These are phyloP conservation scores for Sebastes schlegelii DNA, from an alignment of 2,113 vertebrate species.

Conservation along the genomic window DNA sequence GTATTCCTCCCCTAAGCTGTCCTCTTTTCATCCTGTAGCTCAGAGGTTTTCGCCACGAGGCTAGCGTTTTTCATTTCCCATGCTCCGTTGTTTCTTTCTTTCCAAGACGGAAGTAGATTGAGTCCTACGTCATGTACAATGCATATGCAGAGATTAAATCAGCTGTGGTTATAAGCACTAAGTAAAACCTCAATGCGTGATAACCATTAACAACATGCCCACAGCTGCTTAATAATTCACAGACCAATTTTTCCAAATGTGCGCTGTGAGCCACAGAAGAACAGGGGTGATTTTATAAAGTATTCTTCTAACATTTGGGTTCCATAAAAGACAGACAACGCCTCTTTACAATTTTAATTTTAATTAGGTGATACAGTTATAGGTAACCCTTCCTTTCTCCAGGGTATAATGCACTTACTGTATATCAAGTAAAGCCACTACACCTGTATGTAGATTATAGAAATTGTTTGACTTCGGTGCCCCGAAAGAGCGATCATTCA, in stretches of 20 bases:
- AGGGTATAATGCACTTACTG: conserved; percentile 7
- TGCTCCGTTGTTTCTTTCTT: conserved; percentile 22
- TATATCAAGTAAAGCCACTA: conserved; percentile 7
- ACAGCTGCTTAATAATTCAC: conserved; percentile 66
- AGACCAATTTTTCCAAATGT: conserved; percentile 48
- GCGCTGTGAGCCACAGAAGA: conserved; percentile 26
- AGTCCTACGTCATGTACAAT: conserved; percentile 39
- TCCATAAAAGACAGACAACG: conserved; percentile 30
- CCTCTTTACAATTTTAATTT: conserved; percentile 36
- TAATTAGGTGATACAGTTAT: conserved; percentile 27
- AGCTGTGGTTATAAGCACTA: conserved; percentile 26
- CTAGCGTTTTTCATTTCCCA: conserved; percentile 56
- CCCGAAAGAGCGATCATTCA: background rate
- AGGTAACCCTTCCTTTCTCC: conserved; percentile 10
- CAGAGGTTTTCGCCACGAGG: conserved; percentile 68
- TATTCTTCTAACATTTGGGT: conserved; percentile 49
- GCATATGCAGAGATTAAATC: conserved; percentile 20
- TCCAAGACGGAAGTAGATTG: conserved; percentile 25
- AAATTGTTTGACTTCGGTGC: background rate
- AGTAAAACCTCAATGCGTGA: conserved; percentile 42
- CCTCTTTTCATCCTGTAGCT: conserved; percentile 68
- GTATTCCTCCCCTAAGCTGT: conserved; percentile 60
- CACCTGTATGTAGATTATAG: background rate
- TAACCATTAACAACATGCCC: conserved; percentile 38
- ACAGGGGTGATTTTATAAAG: conserved; percentile 30